A percentile compares a stretch with the other conserved stretches of the same genome.
Conservation (phyloP, 1,140 invertebrate genomes). For the Lepidotrigona ventralis region DNA sequence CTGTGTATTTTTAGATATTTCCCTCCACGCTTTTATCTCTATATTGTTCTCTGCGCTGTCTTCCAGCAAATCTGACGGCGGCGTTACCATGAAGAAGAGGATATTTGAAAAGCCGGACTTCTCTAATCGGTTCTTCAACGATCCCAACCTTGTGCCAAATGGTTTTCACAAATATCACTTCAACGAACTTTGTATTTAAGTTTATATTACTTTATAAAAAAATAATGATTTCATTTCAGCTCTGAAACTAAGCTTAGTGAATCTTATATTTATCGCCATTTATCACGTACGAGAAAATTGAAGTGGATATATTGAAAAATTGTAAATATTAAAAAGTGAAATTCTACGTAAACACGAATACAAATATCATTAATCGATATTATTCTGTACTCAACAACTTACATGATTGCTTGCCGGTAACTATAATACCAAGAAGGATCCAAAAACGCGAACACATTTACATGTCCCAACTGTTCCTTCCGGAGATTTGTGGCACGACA, state of each 20-base stretch:
- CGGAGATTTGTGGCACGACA: conserved; percentile 61
- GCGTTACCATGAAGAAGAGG: conserved; percentile 68
- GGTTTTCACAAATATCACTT: neutral
- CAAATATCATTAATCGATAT: neutral
- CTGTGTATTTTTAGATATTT: conserved; percentile 50
- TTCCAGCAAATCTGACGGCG: conserved; percentile 10
- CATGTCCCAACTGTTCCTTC: conserved; percentile 60
- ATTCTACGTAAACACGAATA: neutral
- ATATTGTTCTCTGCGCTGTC: conserved; percentile 51
- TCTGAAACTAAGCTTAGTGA: neutral
- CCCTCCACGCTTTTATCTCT: conserved; percentile 64
- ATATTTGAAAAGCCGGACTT: conserved; percentile 65
- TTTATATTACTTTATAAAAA: neutral
- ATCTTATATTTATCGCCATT: too few species aligned
- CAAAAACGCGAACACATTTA: conserved; percentile 72
- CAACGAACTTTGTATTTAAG: neutral
- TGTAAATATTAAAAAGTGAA: neutral
- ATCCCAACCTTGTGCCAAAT: conserved; percentile 62
- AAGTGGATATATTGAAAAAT: too few species aligned
- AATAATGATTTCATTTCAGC: too few species aligned
- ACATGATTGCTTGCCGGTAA: conserved; percentile 70
- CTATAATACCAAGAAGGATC: conserved; percentile 70
- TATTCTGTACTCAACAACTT: conserved; percentile 37
- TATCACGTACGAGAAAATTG: too few species aligned
- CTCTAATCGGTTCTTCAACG: conserved; percentile 67